phyloP scores from a whole-genome alignment of 1,140 invertebrate species.

The Ditylenchus dipsaci region DNA sequence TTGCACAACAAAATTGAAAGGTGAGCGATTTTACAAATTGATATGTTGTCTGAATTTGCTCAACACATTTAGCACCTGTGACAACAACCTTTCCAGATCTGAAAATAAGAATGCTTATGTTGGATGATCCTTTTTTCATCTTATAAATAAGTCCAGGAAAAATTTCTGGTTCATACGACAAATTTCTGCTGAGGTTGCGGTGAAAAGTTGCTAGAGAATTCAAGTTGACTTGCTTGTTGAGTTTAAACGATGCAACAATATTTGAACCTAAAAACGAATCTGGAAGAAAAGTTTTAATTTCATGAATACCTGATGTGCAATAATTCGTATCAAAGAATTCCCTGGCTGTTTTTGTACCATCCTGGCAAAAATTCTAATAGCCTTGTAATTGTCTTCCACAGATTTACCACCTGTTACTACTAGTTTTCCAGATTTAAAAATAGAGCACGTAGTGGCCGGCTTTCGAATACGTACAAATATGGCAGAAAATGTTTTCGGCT shows the following conservation, averaged over 20 bases:
- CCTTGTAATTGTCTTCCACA: neutral
- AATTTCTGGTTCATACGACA: neutral
- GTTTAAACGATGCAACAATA: neutral
- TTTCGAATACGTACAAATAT: too few species aligned
- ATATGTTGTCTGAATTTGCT: neutral
- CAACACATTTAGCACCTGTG: neutral
- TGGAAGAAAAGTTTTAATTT: neutral
- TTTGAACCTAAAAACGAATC: neutral
- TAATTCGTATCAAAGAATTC: too few species aligned
- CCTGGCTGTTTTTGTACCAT: too few species aligned
- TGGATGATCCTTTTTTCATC: neutral
- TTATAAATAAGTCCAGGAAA: neutral
- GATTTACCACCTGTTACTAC: neutral
- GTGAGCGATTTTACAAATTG: neutral
- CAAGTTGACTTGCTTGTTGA: neutral
- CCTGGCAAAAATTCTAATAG: neutral
- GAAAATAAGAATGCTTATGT: too few species aligned
- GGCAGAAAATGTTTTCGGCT: too few species aligned
- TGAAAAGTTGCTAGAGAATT: neutral
- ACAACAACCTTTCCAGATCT: neutral
- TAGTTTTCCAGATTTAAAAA: neutral
- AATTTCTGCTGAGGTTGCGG: too few species aligned
- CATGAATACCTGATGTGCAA: neutral
- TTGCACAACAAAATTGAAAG: too few species aligned
- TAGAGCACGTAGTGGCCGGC: too few species aligned